These are phyloP conservation scores for Aptenodytes patagonicus DNA, from an alignment of 2,113 vertebrate species.

Conservation along the genomic window DNA sequence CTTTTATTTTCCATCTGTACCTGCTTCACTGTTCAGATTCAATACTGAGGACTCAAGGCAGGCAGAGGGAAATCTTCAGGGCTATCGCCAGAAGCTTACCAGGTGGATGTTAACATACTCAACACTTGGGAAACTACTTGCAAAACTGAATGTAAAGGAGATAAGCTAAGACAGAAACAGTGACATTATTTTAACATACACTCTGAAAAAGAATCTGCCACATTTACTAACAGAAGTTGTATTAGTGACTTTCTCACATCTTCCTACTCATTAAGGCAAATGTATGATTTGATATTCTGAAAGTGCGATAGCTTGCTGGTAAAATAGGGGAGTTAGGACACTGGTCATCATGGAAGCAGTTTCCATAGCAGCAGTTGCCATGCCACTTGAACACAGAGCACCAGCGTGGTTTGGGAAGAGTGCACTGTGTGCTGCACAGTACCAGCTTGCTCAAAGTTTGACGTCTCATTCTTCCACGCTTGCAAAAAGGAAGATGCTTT, in stretches of 20 bases:
- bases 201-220: not conserved
- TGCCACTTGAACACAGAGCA: not conserved
- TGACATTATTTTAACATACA: not conserved
- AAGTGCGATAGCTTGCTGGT: not conserved
- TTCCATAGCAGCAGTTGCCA: not conserved
- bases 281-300: not conserved
- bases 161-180: not conserved
- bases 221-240: not conserved
- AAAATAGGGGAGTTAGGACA: not conserved
- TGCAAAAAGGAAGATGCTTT: not conserved
- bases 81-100: not conserved
- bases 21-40: not conserved
- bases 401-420: rapidly evolving
- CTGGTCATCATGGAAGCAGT: not conserved
- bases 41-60: not conserved
- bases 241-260: not conserved
- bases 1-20: not conserved
- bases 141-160: not conserved
- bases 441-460: not conserved
- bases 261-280: not conserved
- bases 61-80: not conserved
- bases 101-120: not conserved
- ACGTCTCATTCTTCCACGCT: not conserved
- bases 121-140: not conserved
- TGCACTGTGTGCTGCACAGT: rapidly evolving